These are phyloP conservation scores for Vultur gryphus DNA, from an alignment of 2,797 vertebrate genomes.

Conservation along the genomic window DNA sequence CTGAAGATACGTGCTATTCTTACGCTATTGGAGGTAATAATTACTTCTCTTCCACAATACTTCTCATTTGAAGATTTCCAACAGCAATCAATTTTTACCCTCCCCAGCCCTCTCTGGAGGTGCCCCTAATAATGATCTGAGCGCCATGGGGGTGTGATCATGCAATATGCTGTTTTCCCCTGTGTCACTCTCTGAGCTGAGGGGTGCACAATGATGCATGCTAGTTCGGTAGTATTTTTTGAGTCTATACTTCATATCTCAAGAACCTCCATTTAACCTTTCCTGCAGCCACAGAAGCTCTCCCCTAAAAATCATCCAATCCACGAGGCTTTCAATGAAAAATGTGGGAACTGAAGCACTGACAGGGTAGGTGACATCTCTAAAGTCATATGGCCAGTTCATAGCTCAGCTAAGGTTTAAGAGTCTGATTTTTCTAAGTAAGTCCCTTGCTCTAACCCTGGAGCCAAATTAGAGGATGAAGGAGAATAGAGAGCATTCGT, in stretches of 20 bases:
- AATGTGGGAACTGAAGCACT: neutral
- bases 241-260: neutral
- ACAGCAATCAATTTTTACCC: neutral
- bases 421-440: neutral
- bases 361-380: neutral
- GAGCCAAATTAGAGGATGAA: neutral
- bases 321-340: neutral
- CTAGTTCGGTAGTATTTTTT: neutral
- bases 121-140: neutral
- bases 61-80: neutral
- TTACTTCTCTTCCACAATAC: neutral
- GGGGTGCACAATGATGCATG: too few relatives aligned
- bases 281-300: neutral
- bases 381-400: neutral
- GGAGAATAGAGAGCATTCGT: neutral
- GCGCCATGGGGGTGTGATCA: neutral
- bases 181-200: neutral
- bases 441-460: neutral
- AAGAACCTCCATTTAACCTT: neutral
- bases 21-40: neutral
- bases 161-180: neutral
- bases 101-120: neutral
- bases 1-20: neutral
- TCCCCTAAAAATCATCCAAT: neutral
- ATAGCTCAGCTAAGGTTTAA: neutral